phyloP scores from a whole-genome alignment of 2,113 vertebrate species.

The Struthidea cinerea region DNA sequence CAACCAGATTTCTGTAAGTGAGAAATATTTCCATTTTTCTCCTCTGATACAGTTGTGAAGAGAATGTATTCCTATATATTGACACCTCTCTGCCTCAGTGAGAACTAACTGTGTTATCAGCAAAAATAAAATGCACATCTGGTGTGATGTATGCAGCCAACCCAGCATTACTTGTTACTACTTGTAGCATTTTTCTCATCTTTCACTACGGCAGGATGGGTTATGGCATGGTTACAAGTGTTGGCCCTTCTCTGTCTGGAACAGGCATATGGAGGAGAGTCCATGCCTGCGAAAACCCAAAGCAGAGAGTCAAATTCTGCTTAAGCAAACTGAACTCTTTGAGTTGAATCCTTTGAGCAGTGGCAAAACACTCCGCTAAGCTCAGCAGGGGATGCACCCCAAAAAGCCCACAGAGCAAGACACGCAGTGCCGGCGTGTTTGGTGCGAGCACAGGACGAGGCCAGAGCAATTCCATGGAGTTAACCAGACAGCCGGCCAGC shows the following conservation, averaged over 20 bases:
- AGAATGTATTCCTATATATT: not conserved
- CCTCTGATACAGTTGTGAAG: not conserved
- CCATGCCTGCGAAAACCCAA: rapidly evolving
- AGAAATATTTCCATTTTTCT: not conserved
- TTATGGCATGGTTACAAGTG: not conserved
- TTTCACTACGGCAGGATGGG: not conserved
- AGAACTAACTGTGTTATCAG: not conserved
- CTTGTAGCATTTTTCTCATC: not conserved
- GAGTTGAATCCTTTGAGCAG: not conserved
- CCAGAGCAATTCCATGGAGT: rapidly evolving
- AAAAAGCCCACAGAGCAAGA: too few species aligned
- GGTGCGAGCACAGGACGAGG: rapidly evolving
- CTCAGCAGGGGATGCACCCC: not conserved
- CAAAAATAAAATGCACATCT: not conserved
- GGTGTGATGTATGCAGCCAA: rapidly evolving
- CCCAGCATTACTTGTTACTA: not conserved
- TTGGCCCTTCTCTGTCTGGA: not conserved
- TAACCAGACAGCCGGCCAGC: rapidly evolving
- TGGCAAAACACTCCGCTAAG: not conserved
- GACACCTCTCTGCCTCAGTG: not conserved
- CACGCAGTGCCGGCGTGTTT: rapidly evolving
- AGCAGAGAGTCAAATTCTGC: not conserved
- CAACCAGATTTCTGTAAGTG: not conserved
- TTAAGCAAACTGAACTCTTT: not conserved
- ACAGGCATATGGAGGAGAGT: not conserved